Base-by-base conservation (phyloP, 2,113 vertebrate genomes). In the Castor canadensis region DNA sequence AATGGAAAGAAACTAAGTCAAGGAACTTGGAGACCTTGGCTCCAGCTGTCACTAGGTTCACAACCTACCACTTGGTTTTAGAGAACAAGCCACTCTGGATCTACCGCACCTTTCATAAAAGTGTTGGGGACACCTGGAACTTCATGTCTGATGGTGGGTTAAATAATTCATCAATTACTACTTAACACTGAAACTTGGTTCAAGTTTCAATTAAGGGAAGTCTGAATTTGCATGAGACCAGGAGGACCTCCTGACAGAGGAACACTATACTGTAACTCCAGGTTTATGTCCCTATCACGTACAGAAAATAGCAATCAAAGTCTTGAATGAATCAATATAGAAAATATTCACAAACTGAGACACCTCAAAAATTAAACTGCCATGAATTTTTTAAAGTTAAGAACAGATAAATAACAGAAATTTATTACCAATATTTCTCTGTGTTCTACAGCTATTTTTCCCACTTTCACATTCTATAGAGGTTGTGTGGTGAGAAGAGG, bases 291-390 rank as follows among this genome's bases (percentile, higher is more conserved):
- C 5, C 16, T 17, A 58, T 38, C 52, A 72, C 5, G 9, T 52
- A 77, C 4, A 3, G 45, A 54, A 92, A 82, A 89, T 6, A 77
- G 49, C 40, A 89, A 77, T 24, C 9, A 40, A 92, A 92, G n/a
- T 45, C 56, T 56, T 92, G 24, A 91, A 76, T 64, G 47, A 64
- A 72, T 89, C 60, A 71, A 73, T 67, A 67, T 75, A 87, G 54
- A 92, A 90, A 96, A 62, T 45, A 89, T 58, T 94, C 69, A 45
- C 47, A 89, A 1, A 94, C 24, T 11, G 3, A 94, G 49, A 83
- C 2, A 92, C 5, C 32, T 54, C 54, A 76, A 87, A 16, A 69
- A 86, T 35, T 11, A 89, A 67, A 72, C 4, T 40, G 10, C 43
- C 77, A 72, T 86, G 20, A 73, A 32, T 11, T 89, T 56, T 47